These are phyloP conservation scores for Papilio polytes DNA, from an alignment of 1,140 invertebrate species.

Conservation along the genomic window DNA sequence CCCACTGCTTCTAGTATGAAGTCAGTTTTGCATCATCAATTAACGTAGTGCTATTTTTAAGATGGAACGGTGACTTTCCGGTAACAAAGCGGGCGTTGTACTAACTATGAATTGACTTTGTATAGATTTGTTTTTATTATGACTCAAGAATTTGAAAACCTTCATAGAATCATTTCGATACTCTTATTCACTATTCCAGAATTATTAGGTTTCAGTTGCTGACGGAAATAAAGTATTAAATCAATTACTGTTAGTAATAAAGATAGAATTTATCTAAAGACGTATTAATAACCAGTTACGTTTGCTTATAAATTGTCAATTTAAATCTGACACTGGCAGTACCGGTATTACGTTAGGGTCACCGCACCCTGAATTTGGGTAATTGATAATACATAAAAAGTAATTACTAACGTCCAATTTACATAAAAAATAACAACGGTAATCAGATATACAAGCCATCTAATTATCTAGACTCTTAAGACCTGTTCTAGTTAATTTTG, in stretches of 20 bases:
- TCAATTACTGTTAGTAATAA: neutral
- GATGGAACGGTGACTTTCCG: slow-evolving; percentile 61
- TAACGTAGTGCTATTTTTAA: slow-evolving; percentile 62
- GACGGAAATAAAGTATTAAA: neutral
- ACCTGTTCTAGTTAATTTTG: too few species aligned
- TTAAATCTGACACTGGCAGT: neutral
- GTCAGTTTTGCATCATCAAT: slow-evolving; percentile 65
- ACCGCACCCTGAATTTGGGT: neutral
- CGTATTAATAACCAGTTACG: neutral
- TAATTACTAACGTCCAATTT: neutral
- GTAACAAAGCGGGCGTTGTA: slow-evolving; percentile 48
- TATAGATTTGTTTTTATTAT: neutral
- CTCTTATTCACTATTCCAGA: neutral
- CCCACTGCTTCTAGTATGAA: slow-evolving; percentile 45
- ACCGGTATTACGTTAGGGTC: slow-evolving; percentile 21
- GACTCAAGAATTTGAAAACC: neutral
- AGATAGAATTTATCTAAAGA: slow-evolving; percentile 2
- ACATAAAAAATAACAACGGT: too few species aligned
- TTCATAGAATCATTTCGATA: too few species aligned
- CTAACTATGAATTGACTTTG: slow-evolving; percentile 18
- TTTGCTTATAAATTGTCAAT: slow-evolving; percentile 1
- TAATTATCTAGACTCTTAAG: too few species aligned
- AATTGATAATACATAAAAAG: neutral
- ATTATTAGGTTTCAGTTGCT: neutral
- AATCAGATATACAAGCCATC: too few species aligned